Base-by-base conservation (phyloP, 2,888 invertebrate species). In the Polia nebulosa region DNA sequence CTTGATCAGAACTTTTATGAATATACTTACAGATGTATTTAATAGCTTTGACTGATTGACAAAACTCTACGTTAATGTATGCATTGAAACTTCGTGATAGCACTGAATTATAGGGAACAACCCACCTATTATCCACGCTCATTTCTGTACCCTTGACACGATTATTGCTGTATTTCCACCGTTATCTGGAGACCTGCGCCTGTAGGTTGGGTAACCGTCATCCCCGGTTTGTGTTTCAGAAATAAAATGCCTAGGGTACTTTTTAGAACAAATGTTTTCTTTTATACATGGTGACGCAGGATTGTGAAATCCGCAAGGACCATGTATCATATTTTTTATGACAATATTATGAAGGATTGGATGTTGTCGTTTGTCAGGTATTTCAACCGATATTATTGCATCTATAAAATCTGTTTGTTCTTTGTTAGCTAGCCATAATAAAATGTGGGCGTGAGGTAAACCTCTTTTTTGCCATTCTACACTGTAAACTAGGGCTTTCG, bases 221-320 rank as follows among this genome's bases (percentile, higher is more conserved):
- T 80, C 79, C 13, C 85, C 85, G 20, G 87, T 89, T 52, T 82
- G 73, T 13, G 88, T 91, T 53, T 88, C 85, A n/a, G 52, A 56
- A 29, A 81, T 65, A 60, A 85, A 80, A 51, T 29, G 9, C 56
- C 78, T 52, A 32, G 87, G 85, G 70, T 66, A 89, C 36, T 75
- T 72, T 84, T 94, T 94, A 0, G 84, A 76, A 77, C 93, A 94
- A 52, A 78, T 75, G 0, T 83, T 84, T 32, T 89, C 81, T 58
- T 76, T 78, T 89, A 76, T 80, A n/a, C 70, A 68, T 60, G 72
- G 53, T 71, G 63, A 58, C 17, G 55, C 22, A 13, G 29, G 20
- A 41, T 79, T 79, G 15, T 62, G 47, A 25, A n/a, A 22, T 57
- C 80, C 76, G 51, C 44, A 58, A 22, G 57, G 29, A 57, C 57